phyloP scores from a whole-genome alignment of 1,140 invertebrate genomes.

The Drosophila trapezifrons region DNA sequence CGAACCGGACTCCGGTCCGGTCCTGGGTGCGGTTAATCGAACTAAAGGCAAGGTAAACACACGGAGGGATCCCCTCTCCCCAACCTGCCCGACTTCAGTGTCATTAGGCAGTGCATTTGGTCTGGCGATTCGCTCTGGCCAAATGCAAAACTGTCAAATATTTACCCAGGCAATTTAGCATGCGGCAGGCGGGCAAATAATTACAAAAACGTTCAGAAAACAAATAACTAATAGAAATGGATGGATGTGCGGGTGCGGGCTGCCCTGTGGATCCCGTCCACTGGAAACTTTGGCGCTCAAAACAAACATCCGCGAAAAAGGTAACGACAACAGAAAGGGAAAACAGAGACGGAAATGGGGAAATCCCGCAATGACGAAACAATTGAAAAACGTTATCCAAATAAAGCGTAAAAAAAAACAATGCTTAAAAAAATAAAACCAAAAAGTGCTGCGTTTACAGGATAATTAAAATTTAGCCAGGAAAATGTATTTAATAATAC shows the following conservation, averaged over 20 bases:
- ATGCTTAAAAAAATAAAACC: slow-evolving; percentile 10
- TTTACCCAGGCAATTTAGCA: slow-evolving; percentile 80
- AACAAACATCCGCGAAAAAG: slow-evolving; percentile 47
- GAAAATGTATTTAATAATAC: no score
- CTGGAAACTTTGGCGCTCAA: slow-evolving; percentile 30
- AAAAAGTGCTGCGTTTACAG: background rate
- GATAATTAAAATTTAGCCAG: slow-evolving; percentile 16
- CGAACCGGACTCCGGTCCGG: background rate
- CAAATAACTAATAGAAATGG: slow-evolving; percentile 79
- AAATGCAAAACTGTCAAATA: slow-evolving; percentile 82
- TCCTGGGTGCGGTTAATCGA: slow-evolving; percentile 68
- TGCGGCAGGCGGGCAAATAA: slow-evolving; percentile 80
- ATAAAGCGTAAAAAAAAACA: slow-evolving; percentile 49
- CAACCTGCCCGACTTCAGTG: slow-evolving; percentile 5
- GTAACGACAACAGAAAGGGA: slow-evolving; percentile 53
- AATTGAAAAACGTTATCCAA: slow-evolving; percentile 59
- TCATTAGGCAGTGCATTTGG: slow-evolving; percentile 43
- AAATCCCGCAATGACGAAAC: slow-evolving; percentile 51
- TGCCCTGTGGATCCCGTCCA: slow-evolving; percentile 8
- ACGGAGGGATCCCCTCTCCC: slow-evolving; percentile 12
- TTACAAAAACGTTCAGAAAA: slow-evolving; percentile 81
- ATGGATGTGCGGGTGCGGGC: slow-evolving; percentile 34
- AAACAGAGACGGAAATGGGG: slow-evolving; percentile 30
- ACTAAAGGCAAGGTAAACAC: slow-evolving; percentile 72
- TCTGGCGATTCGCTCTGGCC: slow-evolving; percentile 53